Base-by-base conservation (phyloP, 2,888 invertebrate species). In the Erebia ligea region DNA sequence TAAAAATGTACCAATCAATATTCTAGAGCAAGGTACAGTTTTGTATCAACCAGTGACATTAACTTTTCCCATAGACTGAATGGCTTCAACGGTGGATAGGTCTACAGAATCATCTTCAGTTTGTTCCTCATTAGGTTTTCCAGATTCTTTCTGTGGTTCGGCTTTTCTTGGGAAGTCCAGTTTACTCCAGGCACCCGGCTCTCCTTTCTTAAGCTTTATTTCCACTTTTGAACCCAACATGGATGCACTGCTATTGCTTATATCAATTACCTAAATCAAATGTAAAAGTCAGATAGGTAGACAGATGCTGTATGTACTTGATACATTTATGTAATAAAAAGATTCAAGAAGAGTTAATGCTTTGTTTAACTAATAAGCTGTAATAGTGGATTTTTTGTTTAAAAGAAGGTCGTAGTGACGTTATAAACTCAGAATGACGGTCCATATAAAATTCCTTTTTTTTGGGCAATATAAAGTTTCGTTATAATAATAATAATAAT, bases 201-300 rank as follows among this genome's bases (percentile, higher is more conserved):
- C 98, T 0, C 95, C 96, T 89, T 99, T 99, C 78, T 95, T 96
- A 82, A 99, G 87, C 82, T 96, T 98, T 34, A 99, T 96, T 91
- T 99, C 99, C 45, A 99, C 95, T 94, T 99, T 99, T 15, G 98
- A 96, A 15, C 96, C 96, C 79, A 96, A 93, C 96, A 99, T 97
- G 56, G 95, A 95, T 0, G 96, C 97, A 76, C 92, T 94, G 81
- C 97, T 96, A 68, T 94, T 94, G 56, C 92, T 93, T 1, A 97
- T 95, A 82, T 96, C 95, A 56, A 99, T 94, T 45, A 98, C 94
- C 99, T 98, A 86, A 48, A 94, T 19, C 9, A 3, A 10, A 17
- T 52, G 9, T 52, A 54, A 0, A 9, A 19, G 54, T 54, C 19
- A 19, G 10, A 54, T 54, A 54, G 10, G 3, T 54, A 54, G 8